Conservation (phyloP, 1,140 invertebrate genomes). For the Venustaconcha ellipsiformis region DNA sequence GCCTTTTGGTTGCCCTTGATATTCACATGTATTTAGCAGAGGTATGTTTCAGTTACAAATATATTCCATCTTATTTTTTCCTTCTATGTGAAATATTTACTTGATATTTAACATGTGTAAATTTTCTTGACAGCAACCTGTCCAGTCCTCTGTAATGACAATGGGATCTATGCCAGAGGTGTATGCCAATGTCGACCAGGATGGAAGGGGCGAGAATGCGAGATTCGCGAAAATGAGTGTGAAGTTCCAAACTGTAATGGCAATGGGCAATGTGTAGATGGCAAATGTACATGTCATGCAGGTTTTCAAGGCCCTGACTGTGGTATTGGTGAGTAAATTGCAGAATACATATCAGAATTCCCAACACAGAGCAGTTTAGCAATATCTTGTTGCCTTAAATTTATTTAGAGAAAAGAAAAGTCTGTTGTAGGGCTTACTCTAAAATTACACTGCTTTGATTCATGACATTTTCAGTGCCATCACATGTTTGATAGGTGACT, state of each 20-base stretch:
- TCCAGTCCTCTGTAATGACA: slow-evolving; percentile 74
- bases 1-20: not conserved
- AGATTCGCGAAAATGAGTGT: slow-evolving; percentile 60
- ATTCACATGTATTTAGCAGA: slow-evolving; percentile 2
- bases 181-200: slow-evolving; percentile 64
- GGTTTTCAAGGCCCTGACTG: slow-evolving; percentile 67
- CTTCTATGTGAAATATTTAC: not conserved
- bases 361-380: no score
- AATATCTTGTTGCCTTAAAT: no score
- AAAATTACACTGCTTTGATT: no score
- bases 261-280: slow-evolving; percentile 66
- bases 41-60: no score
- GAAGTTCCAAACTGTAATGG: slow-evolving; percentile 65
- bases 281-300: slow-evolving; percentile 64
- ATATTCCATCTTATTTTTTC: no score
- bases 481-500: no score
- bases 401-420: no score
- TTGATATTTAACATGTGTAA: not conserved
- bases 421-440: no score
- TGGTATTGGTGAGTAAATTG: slow-evolving; percentile 53
- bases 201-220: slow-evolving; percentile 69
- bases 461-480: no score
- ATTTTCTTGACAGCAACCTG: slow-evolving; percentile 73
- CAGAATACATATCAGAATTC: no score
- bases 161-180: slow-evolving; percentile 64